A percentile compares a stretch with the other conserved stretches of the same genome.
Evolutionary conservation across 2,797 vertebrate species (phyloP).

Genomic region (Cercopithecus mitis): DNA sequence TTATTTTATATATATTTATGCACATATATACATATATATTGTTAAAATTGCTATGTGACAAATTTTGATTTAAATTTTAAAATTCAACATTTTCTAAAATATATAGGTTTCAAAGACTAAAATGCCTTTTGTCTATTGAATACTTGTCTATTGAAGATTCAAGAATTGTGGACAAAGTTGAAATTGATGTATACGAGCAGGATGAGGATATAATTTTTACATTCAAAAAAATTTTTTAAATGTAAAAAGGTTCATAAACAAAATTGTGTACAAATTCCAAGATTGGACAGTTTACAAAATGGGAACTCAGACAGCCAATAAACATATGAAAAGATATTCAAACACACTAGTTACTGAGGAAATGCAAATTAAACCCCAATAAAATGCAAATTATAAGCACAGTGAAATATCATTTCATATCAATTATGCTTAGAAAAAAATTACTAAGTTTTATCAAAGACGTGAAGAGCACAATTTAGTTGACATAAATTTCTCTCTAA

Average conservation of each 20-base stretch:
- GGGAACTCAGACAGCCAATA: background rate
- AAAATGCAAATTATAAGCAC: slow-evolving; percentile 20
- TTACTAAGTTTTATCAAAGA: background rate
- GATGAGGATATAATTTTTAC: background rate
- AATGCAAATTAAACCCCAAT: background rate
- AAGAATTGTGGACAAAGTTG: background rate
- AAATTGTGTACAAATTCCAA: slow-evolving; percentile 16
- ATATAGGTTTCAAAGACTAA: background rate
- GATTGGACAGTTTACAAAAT: background rate
- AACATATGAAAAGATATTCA: slow-evolving; percentile 16
- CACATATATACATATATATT: background rate
- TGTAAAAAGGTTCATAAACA: background rate
- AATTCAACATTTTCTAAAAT: background rate
- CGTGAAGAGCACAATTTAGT: background rate
- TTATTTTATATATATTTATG: background rate
- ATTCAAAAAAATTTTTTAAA: background rate
- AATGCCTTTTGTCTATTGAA: background rate
- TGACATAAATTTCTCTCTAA: background rate
- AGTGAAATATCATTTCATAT: slow-evolving; percentile 8
- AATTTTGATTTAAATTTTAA: background rate
- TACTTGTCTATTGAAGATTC: background rate
- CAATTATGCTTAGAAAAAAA: slow-evolving; percentile 15
- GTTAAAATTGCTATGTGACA: background rate
- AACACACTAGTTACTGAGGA: background rate
- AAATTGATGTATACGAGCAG: background rate